phyloP scores from a whole-genome alignment of 2,113 vertebrate genomes.

The Hydrochoerus hydrochaeris region DNA sequence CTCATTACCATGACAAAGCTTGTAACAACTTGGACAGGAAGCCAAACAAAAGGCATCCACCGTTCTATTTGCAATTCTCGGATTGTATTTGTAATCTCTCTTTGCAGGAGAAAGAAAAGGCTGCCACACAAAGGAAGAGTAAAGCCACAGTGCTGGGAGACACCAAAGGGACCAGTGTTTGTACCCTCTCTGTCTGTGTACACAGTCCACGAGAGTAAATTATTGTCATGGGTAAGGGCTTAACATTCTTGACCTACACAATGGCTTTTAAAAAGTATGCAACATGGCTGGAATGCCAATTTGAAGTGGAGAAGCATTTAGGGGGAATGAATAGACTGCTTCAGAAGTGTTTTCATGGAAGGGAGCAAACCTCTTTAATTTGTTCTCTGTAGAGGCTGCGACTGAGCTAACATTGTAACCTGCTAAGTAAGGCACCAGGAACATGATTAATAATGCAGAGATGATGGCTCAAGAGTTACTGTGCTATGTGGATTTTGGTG shows the following conservation, averaged over 20 bases:
- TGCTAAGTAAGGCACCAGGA: not conserved
- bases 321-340: constrained; percentile 5
- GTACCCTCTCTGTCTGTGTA: constrained; percentile 54
- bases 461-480: constrained; percentile 4
- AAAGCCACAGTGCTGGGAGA: not conserved
- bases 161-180: constrained; percentile 17
- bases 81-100: constrained; percentile 74
- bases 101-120: constrained; percentile 75
- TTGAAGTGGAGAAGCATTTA: constrained; percentile 28
- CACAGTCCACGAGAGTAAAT: constrained; percentile 63
- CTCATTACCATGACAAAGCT: constrained; percentile 81
- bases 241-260: constrained; percentile 68
- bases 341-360: constrained; percentile 23
- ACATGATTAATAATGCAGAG: constrained; percentile 55
- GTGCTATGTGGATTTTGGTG: constrained; percentile 33
- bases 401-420: constrained; percentile 23
- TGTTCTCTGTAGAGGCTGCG: constrained; percentile 1
- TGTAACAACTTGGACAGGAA: constrained; percentile 74
- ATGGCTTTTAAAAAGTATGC: constrained; percentile 62
- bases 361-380: constrained; percentile 51
- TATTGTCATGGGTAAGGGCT: constrained; percentile 62
- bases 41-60: constrained; percentile 53
- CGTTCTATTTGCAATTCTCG: constrained; percentile 66
- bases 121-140: constrained; percentile 64
- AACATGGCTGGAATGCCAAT: constrained; percentile 62